Base-by-base conservation (phyloP, 92 coral and sea anemone genomes). In the Bergia puertoricense region DNA sequence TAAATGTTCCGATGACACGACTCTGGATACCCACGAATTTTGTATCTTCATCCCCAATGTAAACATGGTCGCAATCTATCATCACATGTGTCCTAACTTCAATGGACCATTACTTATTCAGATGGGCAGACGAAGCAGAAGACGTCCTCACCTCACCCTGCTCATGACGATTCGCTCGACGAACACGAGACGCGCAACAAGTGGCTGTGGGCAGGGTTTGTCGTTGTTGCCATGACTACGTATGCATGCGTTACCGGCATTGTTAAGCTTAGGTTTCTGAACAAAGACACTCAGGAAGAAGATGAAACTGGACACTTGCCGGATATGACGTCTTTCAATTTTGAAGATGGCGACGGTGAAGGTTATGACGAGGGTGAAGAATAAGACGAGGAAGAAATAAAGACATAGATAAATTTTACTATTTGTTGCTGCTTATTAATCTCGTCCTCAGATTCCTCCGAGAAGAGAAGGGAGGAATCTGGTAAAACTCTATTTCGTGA, bases 151-250 rank as follows among this genome's bases (percentile, higher is more conserved):
- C 62, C 65, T 6, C 16, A 42, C 43, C 68, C 59, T 5, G 8
- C 59, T 23, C 56, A 50, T 3, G 87, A 84, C 0, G 79, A 84
- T 48, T 46, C 65, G 14, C 62, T 69, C 22, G 87, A 71, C n/a
- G 87, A 84, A 37, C 42, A 84, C 66, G 87, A 84, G 87, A 84
- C 87, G 1, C 87, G 87, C 40, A 84, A 84, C 87, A 84, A 84
- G 79, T 84, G 78, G 87, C 62, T 84, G 66, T 84, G 87, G 87
- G 79, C 78, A 11, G 87, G 87, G 13, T 69, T 84, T 71, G 87
- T 69, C 44, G 18, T 84, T 46, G 67, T 71, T 84, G 48, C 87
- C 40, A 84, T 84, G 87, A 71, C 77, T 46, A 46, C 87, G 22
- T 84, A 84, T 30, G 87, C 87, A 7, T 72, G 78, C 79, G 18